Evolutionary conservation across 2,888 invertebrate genomes (phyloP), one percentile per base, ranked within the genome.

Genomic region (Agelastica alni): DNA sequence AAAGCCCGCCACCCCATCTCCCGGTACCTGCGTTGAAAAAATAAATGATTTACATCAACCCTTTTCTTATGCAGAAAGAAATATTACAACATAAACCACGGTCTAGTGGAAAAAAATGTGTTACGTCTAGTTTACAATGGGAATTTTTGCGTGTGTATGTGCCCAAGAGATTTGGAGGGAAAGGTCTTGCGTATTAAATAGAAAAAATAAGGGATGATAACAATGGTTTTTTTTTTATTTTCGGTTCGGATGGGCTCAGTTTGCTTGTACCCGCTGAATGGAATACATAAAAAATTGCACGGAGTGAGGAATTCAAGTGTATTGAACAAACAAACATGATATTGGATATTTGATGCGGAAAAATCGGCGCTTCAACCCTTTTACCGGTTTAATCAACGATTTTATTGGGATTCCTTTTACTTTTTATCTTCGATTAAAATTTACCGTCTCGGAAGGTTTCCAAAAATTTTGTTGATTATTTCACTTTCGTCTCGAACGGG

Each of bases 1-100:
- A 73, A 70, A 63, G 63, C 68, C 66, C 58, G 22, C 13, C 31
- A 49, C 32, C 46, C 51, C 36, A 48, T 42, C 48, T n/a, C n/a
- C n/a, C n/a, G n/a, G n/a, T n/a, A n/a, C 47, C 34, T 18, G 56
- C 54, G 41, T 43, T 34, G 49, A 66, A 70, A 70, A 69, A 71
- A n/a, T n/a, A n/a, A n/a, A 59, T 55, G 52, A 57, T 57, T 56
- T 57, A 53, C 56, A 52, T 56, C 51, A 70, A 64, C 70, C 72
- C 70, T 69, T 60, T 59, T 60, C 51, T 49, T 49, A 42, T 64
- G 70, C 70, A 58, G 65, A 60, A 73, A 75, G 74, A 75, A 75
- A 75, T 76, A 77, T 77, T 62, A 61, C 74, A n/a, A 74, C 77
- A 77, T 78, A 77, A 78, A 77, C 75, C 76, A 78, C 75, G 78